phyloP scores from a whole-genome alignment of 2,113 vertebrate genomes.

The Gymnobelideus leadbeateri region DNA sequence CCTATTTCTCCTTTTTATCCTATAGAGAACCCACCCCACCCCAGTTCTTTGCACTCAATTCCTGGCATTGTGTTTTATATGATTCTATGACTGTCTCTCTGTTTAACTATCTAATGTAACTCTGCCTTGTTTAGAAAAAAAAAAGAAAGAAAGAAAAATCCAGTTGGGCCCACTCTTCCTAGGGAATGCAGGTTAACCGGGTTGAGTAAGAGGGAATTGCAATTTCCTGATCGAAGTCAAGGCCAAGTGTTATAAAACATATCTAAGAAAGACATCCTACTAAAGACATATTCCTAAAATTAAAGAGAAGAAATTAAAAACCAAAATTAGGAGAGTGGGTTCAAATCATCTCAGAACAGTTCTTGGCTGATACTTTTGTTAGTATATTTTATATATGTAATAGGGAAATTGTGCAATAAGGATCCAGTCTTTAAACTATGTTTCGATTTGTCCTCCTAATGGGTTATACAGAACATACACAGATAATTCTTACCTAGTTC shows the following conservation, averaged over 20 bases:
- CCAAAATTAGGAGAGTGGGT: too few species aligned
- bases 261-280: background rate
- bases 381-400: background rate
- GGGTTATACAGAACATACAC: background rate
- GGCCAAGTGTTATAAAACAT: background rate
- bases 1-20: background rate
- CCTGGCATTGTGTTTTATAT: background rate
- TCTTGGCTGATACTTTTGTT: background rate
- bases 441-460: background rate
- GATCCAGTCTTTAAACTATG: background rate
- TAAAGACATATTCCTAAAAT: background rate
- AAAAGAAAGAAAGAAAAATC: background rate
- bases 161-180: background rate
- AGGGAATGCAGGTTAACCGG: background rate
- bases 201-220: background rate
- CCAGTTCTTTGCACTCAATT: background rate
- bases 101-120: background rate
- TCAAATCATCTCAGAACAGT: background rate
- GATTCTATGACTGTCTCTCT: background rate
- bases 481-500: background rate
- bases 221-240: background rate
- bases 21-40: background rate
- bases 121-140: background rate
- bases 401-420: background rate
- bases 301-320: background rate